Evolutionary conservation across 2,888 invertebrate species (phyloP), one percentile per base, ranked within the genome.

Genomic region (Thereva nobilitata): DNA sequence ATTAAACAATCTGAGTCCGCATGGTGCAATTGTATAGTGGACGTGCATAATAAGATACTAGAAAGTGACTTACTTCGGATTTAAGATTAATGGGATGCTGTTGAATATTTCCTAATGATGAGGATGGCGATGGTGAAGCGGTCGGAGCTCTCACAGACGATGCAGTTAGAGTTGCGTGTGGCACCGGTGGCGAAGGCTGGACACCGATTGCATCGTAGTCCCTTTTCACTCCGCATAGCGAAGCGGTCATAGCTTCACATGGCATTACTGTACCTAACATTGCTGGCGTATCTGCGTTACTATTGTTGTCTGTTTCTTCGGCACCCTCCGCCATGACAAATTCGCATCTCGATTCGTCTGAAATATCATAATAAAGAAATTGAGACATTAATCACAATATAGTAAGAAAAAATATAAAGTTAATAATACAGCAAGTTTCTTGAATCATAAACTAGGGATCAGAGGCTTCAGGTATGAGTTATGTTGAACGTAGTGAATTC

Each of bases 241-340:
- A 79, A 71, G 80, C 79, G 67, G 78, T 77, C 68, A 80, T 77
- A 53, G 79, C 77, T 77, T 81, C 81, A 71, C 81, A 81, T 68
- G 81, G 81, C 75, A 81, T 69, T 67, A 80, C 80, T 68, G 81
- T 80, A 67, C 81, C 81, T 74, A 81, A 74, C 81, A 81, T 81
- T 74, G 74, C 72, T 67, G 73, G 73, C 64, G 72, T 73, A 54
- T 75, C 73, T 72, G 75, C 71, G 75, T 75, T 73, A 69, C 71
- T 73, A 71, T 71, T 72, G 68, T 70, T 73, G 70, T 71, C 71
- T 77, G 86, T 86, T 74, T 80, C 81, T 78, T 84, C 84, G 76
- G 83, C 86, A 84, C 90, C 90, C 85, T 88, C 88, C 82, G 88
- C 88, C 88, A 88, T 88, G 84, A 87, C 87, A 86, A 84, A 85